phyloP scores from a whole-genome alignment of 2,888 invertebrate species.

The Lomographa bimaculata region DNA sequence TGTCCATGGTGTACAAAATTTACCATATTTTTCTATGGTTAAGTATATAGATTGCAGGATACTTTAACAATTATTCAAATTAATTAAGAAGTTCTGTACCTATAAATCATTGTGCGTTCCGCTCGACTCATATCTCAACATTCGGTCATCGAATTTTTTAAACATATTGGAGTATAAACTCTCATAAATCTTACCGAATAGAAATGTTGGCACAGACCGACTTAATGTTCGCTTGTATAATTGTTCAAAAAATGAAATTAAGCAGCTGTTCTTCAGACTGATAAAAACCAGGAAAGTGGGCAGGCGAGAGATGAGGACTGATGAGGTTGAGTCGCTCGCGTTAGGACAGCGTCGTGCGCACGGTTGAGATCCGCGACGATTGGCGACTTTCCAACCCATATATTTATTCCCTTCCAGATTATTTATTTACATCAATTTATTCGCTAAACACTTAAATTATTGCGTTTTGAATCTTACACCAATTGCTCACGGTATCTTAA shows the following conservation, averaged over 20 bases:
- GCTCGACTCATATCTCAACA: no score
- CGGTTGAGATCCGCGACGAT: constrained; percentile 39
- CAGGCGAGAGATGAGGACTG: constrained; percentile 26
- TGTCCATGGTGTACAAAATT: no score
- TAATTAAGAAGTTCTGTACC: no score
- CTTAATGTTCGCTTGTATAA: constrained; percentile 8
- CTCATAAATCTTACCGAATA: no score
- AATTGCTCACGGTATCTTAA: no score
- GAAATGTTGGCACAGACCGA: background rate
- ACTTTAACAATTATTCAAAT: no score
- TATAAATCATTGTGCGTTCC: no score
- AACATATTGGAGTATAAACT: no score
- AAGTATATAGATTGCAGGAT: no score
- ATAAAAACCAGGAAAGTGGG: constrained; percentile 41
- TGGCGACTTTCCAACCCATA: constrained; percentile 60
- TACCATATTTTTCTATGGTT: no score
- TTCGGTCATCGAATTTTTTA: no score
- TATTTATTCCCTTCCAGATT: constrained; percentile 59
- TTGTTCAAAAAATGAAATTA: constrained; percentile 19
- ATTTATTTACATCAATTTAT: constrained; percentile 59
- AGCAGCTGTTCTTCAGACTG: constrained; percentile 18
- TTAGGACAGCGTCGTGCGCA: constrained; percentile 39
- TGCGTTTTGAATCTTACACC: constrained; percentile 23
- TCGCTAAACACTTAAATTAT: constrained; percentile 25
- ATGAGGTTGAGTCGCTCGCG: constrained; percentile 14